These are phyloP conservation scores for Reticulitermes speratus DNA, from an alignment of 1,140 invertebrate genomes.

Conservation along the genomic window DNA sequence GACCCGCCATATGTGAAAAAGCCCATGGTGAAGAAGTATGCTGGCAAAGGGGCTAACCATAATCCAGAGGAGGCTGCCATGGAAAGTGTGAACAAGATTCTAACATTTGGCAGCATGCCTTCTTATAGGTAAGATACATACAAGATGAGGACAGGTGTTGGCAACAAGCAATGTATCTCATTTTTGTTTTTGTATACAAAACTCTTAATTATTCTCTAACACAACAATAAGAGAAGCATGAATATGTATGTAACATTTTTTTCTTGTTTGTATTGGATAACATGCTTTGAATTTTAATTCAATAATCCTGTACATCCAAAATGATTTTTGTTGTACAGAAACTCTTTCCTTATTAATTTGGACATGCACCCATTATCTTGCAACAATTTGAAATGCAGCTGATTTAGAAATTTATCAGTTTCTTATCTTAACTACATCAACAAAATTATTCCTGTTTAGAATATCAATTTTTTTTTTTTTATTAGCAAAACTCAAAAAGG, in stretches of 20 bases:
- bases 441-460: too few species aligned
- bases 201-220: neutral
- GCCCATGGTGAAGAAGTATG: slow-evolving; percentile 70
- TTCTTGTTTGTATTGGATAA: too few species aligned
- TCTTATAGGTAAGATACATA: slow-evolving; percentile 71
- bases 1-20: slow-evolving; percentile 83
- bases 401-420: too few species aligned
- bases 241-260: neutral
- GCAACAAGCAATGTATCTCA: neutral
- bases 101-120: slow-evolving; percentile 74
- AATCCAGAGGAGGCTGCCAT: slow-evolving; percentile 72
- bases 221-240: neutral
- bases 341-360: too few species aligned
- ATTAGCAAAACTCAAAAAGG: too few species aligned
- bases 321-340: too few species aligned
- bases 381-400: too few species aligned
- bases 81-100: slow-evolving; percentile 75
- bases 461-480: too few species aligned
- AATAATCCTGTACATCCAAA: too few species aligned
- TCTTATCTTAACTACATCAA: too few species aligned
- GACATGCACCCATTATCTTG: too few species aligned
- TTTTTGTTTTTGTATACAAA: neutral
- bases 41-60: slow-evolving; percentile 55
- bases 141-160: neutral
- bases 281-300: too few species aligned